phyloP scores from a whole-genome alignment of 92 coral and sea anemone genomes.

The Porites rus region DNA sequence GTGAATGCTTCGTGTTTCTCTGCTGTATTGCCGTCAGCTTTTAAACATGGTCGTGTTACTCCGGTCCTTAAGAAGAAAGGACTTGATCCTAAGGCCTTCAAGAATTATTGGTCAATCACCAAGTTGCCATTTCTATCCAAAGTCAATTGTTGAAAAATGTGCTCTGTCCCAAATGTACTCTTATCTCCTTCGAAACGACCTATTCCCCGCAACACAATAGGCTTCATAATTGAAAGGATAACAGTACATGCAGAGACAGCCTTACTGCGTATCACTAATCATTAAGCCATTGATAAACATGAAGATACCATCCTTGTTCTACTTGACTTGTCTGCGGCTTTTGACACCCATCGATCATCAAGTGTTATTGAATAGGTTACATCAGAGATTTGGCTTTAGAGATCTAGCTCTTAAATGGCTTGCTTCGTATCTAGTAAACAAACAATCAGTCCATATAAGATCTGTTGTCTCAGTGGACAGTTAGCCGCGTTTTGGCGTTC shows the following conservation, averaged over 20 bases:
- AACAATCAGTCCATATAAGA: conserved; percentile 26
- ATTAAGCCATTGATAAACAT: no score
- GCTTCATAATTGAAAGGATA: no score
- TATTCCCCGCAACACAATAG: no score
- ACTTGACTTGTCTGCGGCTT: conserved; percentile 52
- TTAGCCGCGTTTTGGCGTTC: no score
- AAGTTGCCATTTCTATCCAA: conserved; percentile 54
- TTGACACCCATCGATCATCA: conserved; percentile 48
- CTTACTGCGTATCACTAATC: no score
- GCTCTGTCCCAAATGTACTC: conserved; percentile 11
- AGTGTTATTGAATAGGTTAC: conserved; percentile 26
- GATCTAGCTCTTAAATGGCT: no score
- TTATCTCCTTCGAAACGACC: not conserved
- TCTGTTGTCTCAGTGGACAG: conserved; percentile 3
- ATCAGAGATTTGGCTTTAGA: conserved; percentile 29
- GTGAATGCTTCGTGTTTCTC: conserved; percentile 27
- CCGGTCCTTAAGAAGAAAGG: conserved; percentile 44
- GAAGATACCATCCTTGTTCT: conserved; percentile 28
- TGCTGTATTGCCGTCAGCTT: conserved; percentile 28
- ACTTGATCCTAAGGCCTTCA: conserved; percentile 24
- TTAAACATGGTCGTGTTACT: conserved; percentile 46
- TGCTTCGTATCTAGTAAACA: not conserved
- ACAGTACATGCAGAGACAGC: no score
- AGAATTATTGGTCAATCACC: conserved; percentile 54
- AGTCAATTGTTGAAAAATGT: conserved; percentile 12